These are phyloP conservation scores for Felis catus DNA, from an alignment of 2,113 vertebrate genomes.

Conservation along the genomic window DNA sequence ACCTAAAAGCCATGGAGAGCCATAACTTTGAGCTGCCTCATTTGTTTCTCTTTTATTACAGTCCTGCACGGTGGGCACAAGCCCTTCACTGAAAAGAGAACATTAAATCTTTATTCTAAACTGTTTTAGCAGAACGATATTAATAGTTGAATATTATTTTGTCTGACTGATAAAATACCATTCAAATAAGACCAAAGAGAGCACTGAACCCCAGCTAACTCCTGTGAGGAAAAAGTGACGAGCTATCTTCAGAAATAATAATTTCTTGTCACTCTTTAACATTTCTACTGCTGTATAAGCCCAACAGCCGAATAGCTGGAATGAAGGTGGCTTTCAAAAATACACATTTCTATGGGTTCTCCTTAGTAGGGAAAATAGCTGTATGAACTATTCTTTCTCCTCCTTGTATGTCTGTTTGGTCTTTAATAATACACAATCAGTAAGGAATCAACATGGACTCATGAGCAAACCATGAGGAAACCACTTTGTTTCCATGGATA, in stretches of 20 bases:
- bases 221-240: conserved; percentile 55
- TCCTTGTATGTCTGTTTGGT: background rate
- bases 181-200: conserved; percentile 84
- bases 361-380: background rate
- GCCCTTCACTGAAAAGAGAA: conserved; percentile 81
- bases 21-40: conserved; percentile 85
- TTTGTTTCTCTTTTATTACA: conserved; percentile 86
- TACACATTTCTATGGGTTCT: background rate
- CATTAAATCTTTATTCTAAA: conserved; percentile 88
- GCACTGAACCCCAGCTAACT: conserved; percentile 74
- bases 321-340: conserved; percentile 52
- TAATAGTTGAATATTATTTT: conserved; percentile 85
- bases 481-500: background rate
- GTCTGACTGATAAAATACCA: conserved; percentile 83
- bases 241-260: conserved; percentile 65
- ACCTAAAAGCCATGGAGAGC: conserved; percentile 84
- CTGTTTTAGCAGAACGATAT: conserved; percentile 85
- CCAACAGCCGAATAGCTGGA: background rate
- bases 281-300: conserved; percentile 30
- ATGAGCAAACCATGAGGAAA: background rate
- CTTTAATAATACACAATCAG: background rate
- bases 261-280: conserved; percentile 62
- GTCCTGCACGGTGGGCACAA: conserved; percentile 79
- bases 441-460: background rate
- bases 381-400: background rate